phyloP scores from a whole-genome alignment of 2,797 vertebrate species.

The Hippopotamyrus pictus region DNA sequence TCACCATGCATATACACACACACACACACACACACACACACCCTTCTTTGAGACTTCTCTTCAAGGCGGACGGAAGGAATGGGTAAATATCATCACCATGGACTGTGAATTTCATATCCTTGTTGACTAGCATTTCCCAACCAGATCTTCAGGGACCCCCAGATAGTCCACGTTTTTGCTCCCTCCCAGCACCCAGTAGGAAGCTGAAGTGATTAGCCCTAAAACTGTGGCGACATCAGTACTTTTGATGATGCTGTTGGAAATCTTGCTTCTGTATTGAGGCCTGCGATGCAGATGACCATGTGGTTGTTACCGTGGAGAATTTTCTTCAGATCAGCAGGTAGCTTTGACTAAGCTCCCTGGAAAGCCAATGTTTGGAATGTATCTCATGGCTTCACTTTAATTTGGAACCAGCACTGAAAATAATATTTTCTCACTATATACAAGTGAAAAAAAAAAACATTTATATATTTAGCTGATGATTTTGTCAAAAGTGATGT shows the following conservation, averaged over 20 bases:
- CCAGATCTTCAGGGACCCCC: neutral
- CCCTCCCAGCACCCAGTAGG: neutral
- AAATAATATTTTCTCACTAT: neutral
- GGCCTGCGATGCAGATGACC: constrained; percentile 92
- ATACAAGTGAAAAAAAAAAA: neutral
- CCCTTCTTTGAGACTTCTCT: constrained; percentile 92
- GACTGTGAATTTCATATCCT: constrained; percentile 90
- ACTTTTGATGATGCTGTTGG: constrained; percentile 5
- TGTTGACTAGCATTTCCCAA: constrained; percentile 51
- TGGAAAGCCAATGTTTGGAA: constrained; percentile 41
- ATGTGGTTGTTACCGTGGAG: constrained; percentile 93
- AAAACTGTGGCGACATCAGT: neutral
- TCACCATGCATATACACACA: neutral
- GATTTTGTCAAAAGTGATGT: neutral
- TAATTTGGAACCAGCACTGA: neutral
- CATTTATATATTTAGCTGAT: neutral
- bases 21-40: too few relatives aligned
- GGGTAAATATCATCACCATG: constrained; percentile 85
- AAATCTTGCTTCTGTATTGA: constrained; percentile 91
- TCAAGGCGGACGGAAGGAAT: constrained; percentile 86
- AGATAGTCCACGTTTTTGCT: neutral
- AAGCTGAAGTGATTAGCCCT: neutral
- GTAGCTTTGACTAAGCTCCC: constrained; percentile 96
- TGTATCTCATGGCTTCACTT: neutral
- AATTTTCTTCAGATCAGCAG: constrained; percentile 97